Evolutionary conservation across 2,797 vertebrate genomes (phyloP), one percentile per base, ranked within the genome.

Genomic region (Liasis olivaceus): DNA sequence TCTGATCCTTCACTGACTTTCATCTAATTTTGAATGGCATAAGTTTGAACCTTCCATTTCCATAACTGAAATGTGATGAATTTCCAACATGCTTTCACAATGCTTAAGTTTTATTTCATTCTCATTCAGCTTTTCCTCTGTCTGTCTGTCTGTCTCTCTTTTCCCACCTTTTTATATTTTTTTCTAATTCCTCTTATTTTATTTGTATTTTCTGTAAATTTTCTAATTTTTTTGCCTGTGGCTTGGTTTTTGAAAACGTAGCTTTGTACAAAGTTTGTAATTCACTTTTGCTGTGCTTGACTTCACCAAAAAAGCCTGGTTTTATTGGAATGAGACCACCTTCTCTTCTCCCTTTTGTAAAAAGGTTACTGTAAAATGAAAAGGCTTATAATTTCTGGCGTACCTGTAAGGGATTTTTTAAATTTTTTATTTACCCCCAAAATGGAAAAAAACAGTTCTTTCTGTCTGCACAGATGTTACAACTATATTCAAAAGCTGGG

Each of bases 11-110:
- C 97, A 95, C 95, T 91, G 93, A 95, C 97, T 96, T 96, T 97
- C 96, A 96, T 95, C 97, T 96, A 95, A 96, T 97, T 97, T 94
- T 90, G 91, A 96, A 69, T 97, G 97, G 97, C 98, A 96, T 96
- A 97, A 97, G 96, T 97, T 96, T 91, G 96, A 97, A 97, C 96
- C 94, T 95, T 97, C 94, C 93, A 94, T 96, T 97, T 97, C 96
- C 94, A 95, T 93, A 92, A 93, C 96, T 96, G 89, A 96, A 95
- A 91, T 56, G 87, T 96, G 95, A 94, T 94, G 96, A 95, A 95
- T 97, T 97, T 97, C 95, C 97, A 92, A 94, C 96, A 94, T 92
- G 6, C 0, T 97, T 97, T 97, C 97, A 97, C 96, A 96, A 95
- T 42, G 93, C 95, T 96, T 94, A 92, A 96, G 94, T 96, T 92